Conservation (phyloP, 2,797 vertebrate genomes). For the Cheirogaleus major region DNA sequence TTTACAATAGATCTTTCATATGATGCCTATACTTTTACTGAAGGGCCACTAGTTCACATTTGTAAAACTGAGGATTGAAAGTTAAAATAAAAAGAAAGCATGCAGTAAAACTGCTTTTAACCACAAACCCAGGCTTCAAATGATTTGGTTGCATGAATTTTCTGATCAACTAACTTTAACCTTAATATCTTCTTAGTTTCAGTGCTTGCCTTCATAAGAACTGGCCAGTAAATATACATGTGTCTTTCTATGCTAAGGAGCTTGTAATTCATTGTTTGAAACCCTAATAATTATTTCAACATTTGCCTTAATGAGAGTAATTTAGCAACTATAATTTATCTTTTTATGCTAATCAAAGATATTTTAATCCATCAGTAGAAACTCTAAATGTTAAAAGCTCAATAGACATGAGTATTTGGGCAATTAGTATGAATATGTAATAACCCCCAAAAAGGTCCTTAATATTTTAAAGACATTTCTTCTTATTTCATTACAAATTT, state of each 20-base stretch:
- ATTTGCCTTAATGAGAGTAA: conserved; percentile 28
- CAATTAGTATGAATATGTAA: neutral
- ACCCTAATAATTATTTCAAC: neutral
- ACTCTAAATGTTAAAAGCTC: neutral
- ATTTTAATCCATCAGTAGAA: neutral
- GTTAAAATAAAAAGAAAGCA: neutral
- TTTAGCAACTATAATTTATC: neutral
- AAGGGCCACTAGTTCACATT: neutral
- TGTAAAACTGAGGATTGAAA: neutral
- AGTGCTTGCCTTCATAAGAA: neutral
- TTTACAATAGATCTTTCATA: neutral
- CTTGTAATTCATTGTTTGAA: neutral
- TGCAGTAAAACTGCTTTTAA: neutral
- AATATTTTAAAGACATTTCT: conserved; percentile 14
- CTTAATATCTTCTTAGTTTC: neutral
- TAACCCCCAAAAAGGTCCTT: neutral
- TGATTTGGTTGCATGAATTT: neutral
- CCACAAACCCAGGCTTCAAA: neutral
- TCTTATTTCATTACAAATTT: neutral
- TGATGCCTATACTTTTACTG: neutral
- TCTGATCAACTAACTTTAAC: neutral
- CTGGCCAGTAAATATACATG: neutral
- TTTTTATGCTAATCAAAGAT: neutral
- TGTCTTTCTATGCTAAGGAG: neutral
- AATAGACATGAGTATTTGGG: neutral